Evolutionary conservation across 2,888 invertebrate species (phyloP).

Genomic region (Cordilura impudica): DNA sequence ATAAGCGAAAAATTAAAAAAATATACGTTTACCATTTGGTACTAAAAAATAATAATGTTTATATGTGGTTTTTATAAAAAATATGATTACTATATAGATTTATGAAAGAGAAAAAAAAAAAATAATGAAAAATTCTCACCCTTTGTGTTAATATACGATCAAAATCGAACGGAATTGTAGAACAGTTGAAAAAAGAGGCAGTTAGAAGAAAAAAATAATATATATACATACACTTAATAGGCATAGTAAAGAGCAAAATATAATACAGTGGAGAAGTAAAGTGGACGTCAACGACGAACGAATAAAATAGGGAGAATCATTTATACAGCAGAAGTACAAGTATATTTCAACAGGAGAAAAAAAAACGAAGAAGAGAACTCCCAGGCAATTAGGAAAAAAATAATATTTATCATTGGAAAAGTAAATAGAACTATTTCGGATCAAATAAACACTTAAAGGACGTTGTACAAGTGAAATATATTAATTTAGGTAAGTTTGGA

Average conservation of each 20-base stretch:
- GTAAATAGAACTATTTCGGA: constrained; percentile 21
- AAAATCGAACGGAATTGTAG: constrained; percentile 50
- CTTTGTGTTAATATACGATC: constrained; percentile 39
- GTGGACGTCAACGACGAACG: constrained; percentile 54
- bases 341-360: constrained; percentile 60
- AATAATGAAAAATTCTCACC: constrained; percentile 48
- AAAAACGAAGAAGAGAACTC: constrained; percentile 48
- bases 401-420: constrained; percentile 43
- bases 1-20: constrained; percentile 5
- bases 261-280: constrained; percentile 54
- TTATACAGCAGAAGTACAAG: constrained; percentile 52
- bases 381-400: constrained; percentile 56
- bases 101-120: constrained; percentile 19
- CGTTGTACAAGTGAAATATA: constrained; percentile 39
- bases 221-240: constrained; percentile 64
- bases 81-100: constrained; percentile 1
- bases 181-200: constrained; percentile 45
- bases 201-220: constrained; percentile 57
- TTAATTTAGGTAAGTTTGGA: constrained; percentile 45
- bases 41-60: background rate
- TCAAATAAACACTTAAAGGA: constrained; percentile 25
- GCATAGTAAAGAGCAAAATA: constrained; percentile 48
- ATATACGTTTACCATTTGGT: background rate
- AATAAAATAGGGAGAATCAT: constrained; percentile 59
- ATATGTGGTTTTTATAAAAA: constrained; percentile 24